A percentile compares a stretch with the other conserved stretches of the same genome.
Conservation (phyloP, 2,113 vertebrate species). For the Leucoraja erinaceus region DNA sequence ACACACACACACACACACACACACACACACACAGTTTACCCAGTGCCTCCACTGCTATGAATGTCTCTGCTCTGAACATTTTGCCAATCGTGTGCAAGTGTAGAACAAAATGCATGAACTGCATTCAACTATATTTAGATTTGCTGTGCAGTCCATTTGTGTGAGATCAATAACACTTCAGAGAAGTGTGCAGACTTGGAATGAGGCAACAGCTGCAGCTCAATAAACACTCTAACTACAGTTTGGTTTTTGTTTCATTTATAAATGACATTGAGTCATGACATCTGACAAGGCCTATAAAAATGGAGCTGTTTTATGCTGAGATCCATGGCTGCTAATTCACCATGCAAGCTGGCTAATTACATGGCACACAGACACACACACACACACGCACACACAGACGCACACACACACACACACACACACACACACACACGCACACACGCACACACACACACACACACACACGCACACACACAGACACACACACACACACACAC, state of each 20-base stretch:
- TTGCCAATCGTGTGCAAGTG: neutral
- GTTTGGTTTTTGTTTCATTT: neutral
- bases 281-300: constrained; percentile 10
- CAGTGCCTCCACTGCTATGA: neutral
- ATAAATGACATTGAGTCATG: constrained; percentile 33
- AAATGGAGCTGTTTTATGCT: constrained; percentile 18
- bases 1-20: too few species aligned
- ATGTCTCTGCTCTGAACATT: neutral
- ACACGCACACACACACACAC: too few species aligned
- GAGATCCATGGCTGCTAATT: constrained; percentile 19
- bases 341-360: neutral
- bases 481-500: too few species aligned
- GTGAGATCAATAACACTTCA: constrained; percentile 22
- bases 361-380: too few species aligned
- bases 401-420: too few species aligned
- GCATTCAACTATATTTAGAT: constrained; percentile 28
- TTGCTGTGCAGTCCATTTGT: neutral
- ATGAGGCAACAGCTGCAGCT: neutral
- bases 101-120: neutral
- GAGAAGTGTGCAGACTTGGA: neutral
- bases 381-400: too few species aligned
- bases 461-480: too few species aligned
- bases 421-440: too few species aligned
- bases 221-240: constrained; percentile 16
- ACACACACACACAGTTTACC: neutral